These are phyloP conservation scores for Sebastes ruberrimus DNA, from an alignment of 2,797 vertebrate genomes.

Conservation along the genomic window DNA sequence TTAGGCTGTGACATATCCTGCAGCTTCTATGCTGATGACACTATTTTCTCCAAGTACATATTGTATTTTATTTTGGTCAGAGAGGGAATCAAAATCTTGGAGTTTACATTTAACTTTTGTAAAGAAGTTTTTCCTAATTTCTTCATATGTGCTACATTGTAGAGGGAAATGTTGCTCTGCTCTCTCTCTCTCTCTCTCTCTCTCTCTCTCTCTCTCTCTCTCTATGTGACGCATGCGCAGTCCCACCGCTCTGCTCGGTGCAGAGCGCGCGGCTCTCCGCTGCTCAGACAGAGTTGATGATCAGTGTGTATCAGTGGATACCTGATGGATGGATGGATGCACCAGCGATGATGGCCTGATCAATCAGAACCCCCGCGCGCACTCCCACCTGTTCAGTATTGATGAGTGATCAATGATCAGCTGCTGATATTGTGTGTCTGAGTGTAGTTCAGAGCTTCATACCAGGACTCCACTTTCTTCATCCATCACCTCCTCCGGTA, in stretches of 20 bases:
- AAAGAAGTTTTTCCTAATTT: too few relatives aligned
- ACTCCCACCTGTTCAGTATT: not conserved
- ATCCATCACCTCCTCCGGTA: constrained; percentile 54
- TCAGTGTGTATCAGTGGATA: constrained; percentile 11
- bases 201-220: not conserved
- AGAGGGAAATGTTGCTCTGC: too few relatives aligned
- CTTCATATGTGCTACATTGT: too few relatives aligned
- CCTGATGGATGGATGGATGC: constrained; percentile 21
- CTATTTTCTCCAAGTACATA: too few relatives aligned
- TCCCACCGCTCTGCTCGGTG: not conserved
- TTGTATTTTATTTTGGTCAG: too few relatives aligned
- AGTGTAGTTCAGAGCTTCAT: constrained; percentile 47
- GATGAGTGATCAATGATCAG: constrained; percentile 14
- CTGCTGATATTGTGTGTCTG: constrained; percentile 10
- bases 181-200: not conserved
- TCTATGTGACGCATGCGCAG: constrained; percentile 50
- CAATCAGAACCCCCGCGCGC: not conserved
- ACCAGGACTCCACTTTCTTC: constrained; percentile 59
- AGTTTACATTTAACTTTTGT: too few relatives aligned
- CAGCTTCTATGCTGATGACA: too few relatives aligned
- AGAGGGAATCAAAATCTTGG: too few relatives aligned
- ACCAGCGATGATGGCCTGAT: not conserved
- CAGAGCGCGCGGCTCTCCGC: constrained; percentile 48
- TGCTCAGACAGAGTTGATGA: constrained; percentile 50
- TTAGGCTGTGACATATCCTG: too few relatives aligned